Percentiles rank a stretch among this genome's conserved stretches.
These are phyloP conservation scores for Zophobas atratus DNA, from an alignment of 1,140 invertebrate species.

Conservation along the genomic window DNA sequence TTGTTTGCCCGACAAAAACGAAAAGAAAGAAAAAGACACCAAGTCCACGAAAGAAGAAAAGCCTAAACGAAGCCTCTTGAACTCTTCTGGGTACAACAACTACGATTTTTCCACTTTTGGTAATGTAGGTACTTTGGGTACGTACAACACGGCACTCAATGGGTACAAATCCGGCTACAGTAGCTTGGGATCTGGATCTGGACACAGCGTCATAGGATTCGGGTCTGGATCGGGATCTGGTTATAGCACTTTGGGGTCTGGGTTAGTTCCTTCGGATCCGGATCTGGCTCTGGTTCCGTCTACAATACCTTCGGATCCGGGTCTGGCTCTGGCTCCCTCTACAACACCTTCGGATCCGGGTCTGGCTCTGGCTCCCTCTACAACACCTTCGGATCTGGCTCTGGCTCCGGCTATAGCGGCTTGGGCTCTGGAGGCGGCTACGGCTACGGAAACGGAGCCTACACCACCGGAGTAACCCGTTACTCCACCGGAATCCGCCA, in stretches of 20 bases:
- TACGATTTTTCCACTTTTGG: slow-evolving; percentile 13
- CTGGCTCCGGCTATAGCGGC: no score
- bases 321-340: not conserved
- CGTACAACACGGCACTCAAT: no score
- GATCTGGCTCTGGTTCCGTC: not conserved
- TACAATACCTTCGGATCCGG: not conserved
- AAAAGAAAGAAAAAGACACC: slow-evolving; percentile 12
- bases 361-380: not conserved
- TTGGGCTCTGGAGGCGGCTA: no score
- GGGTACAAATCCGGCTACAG: slow-evolving; percentile 10
- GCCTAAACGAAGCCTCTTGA: slow-evolving; percentile 13
- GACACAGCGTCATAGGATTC: not conserved
- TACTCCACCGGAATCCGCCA: not conserved
- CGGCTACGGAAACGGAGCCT: no score
- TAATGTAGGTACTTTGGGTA: not conserved
- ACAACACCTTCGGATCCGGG: not conserved
- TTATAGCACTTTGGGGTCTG: not conserved
- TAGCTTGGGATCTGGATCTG: slow-evolving; percentile 10
- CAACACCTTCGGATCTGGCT: no score
- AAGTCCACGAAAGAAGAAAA: slow-evolving; percentile 16
- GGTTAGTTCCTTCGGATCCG: not conserved
- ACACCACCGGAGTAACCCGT: not conserved
- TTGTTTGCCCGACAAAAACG: not conserved
- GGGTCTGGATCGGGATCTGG: slow-evolving; percentile 23
- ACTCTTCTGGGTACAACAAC: slow-evolving; percentile 4